phyloP scores from a whole-genome alignment of 1,140 invertebrate genomes.

The Drosophila littoralis region DNA sequence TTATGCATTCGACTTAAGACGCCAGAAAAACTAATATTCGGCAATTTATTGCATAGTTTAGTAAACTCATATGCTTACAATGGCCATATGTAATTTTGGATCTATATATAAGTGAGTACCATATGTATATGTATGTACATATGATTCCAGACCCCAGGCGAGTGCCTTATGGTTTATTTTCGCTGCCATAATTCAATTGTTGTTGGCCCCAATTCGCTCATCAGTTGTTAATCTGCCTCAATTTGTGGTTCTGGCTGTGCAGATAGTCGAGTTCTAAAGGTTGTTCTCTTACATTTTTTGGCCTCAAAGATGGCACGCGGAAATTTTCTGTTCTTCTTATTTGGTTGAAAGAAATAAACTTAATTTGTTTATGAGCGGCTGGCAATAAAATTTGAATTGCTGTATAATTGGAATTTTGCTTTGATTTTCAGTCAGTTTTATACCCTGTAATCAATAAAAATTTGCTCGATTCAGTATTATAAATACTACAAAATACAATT shows the following conservation, averaged over 20 bases:
- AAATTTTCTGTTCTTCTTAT: neutral
- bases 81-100: constrained; percentile 2
- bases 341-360: constrained; percentile 34
- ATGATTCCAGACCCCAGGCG: neutral
- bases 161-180: constrained; percentile 49
- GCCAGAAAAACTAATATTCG: constrained; percentile 19
- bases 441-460: neutral
- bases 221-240: neutral
- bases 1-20: constrained; percentile 25
- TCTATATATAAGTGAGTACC: constrained; percentile 1
- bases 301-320: constrained; percentile 24
- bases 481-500: too few species aligned
- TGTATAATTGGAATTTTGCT: constrained; percentile 22
- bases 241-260: constrained; percentile 3
- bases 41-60: constrained; percentile 14
- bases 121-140: neutral
- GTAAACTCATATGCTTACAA: constrained; percentile 10
- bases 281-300: constrained; percentile 13
- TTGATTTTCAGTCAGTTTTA: constrained; percentile 6
- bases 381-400: constrained; percentile 55
- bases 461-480: too few species aligned
- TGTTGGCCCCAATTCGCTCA: constrained; percentile 12
- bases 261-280: neutral
- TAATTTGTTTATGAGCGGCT: constrained; percentile 47
- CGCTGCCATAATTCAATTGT: constrained; percentile 48